Base-by-base conservation (phyloP, 1,140 invertebrate species). In the Cephus cinctus region DNA sequence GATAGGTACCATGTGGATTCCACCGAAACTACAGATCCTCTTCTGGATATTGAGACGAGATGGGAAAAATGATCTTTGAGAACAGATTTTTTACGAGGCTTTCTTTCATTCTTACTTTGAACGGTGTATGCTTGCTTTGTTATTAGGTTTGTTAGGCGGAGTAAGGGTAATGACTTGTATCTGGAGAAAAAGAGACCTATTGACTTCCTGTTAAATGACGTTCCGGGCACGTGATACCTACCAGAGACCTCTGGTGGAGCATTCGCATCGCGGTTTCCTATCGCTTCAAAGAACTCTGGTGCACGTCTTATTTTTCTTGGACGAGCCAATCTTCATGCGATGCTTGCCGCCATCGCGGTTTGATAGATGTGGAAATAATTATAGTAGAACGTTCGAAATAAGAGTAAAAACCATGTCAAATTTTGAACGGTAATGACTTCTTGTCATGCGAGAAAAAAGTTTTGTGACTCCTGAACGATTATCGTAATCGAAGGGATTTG, bases 361-460 rank as follows among this genome's bases (percentile, higher is more conserved):
- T 76, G 72, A 76, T 76, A 73, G 70, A 76, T 76, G 71, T 75
- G 69, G 60, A 75, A 76, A 76, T 76, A 76, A 76, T 76, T 75
- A 74, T 75, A 73, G 71, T 67, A 57, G 68, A 73, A 73, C 61
- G 59, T 55, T 61, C 51, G 62, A 69, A 71, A 69, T 59, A 69
- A 71, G 65, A 75, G 61, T 71, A 67, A 73, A 66, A 63, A 73
- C 63, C 71, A 69, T 72, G 69, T 75, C 71, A 71, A 70, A 73
- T 71, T 75, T 71, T 53, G 62, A 57, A 34, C 61, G 49, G 60
- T 74, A 73, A 75, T 73, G 69, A 73, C 67, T 71, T 63, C 68
- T 54, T 59, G 59, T 57, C 65, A 67, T 68, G 67, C 65, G 62
- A 71, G 59, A 53, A 51, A 56, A 61, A 58, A 61, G n/a, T n/a